Evolutionary conservation across 2,797 vertebrate genomes (phyloP).

Genomic region (Gallinago solitaria): DNA sequence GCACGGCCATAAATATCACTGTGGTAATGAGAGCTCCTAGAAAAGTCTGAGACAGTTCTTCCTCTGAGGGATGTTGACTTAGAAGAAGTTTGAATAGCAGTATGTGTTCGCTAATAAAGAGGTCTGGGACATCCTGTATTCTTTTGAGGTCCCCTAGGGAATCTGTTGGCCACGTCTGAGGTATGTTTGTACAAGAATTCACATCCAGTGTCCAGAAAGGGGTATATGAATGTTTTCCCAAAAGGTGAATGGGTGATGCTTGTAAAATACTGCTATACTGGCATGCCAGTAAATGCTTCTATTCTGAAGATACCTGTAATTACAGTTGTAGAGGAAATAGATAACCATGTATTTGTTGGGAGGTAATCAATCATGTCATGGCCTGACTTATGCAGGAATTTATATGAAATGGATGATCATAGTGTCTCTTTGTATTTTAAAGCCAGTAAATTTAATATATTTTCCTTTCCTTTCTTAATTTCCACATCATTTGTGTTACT

Average conservation of each 20-base stretch:
- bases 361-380: neutral
- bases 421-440: neutral
- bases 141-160: neutral
- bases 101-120: neutral
- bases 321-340: neutral
- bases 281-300: neutral
- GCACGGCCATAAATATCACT: neutral
- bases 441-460: neutral
- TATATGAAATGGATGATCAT: neutral
- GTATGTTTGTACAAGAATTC: neutral
- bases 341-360: neutral
- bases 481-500: neutral
- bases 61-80: neutral
- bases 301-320: neutral
- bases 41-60: neutral
- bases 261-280: neutral
- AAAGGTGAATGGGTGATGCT: neutral
- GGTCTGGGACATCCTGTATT: neutral
- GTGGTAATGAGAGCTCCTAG: neutral
- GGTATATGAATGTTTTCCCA: neutral
- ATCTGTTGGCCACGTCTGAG: neutral
- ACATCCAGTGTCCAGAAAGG: neutral
- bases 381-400: neutral
- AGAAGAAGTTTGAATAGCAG: neutral
- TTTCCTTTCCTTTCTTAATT: neutral